Base-by-base conservation (phyloP, 2,113 vertebrate species). In the pig (Sus scrofa) region DNA sequence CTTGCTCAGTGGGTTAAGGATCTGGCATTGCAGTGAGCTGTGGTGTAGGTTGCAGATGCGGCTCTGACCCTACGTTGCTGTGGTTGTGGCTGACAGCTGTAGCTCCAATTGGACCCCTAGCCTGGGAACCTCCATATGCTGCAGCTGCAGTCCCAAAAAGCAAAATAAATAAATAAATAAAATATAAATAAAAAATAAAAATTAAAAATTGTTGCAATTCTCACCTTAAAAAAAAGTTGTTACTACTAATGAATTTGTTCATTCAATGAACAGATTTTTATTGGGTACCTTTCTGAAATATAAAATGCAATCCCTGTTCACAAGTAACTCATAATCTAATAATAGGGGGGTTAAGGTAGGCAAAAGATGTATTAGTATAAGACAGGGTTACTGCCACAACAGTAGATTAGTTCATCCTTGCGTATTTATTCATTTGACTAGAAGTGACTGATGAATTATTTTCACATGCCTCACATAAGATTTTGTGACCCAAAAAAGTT, bases 401-500 rank as follows among this genome's bases (percentile, higher is more conserved):
- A 68, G 6, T n/a, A 79, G 58, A 27, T 93, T 56, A 86, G 24
- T 58, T 93, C 65, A 89, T 70, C 52, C 19, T 96, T 54, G 68
- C 52, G 19, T 74, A 50, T 73, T 95, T 60, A 73, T 86, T 85
- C 58, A 79, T 86, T 58, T 89, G 79, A 65, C 26, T 62, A 54
- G 67, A 89, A 78, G 34, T 91, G 44, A 84, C 84, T 63, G 50
- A 44, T 91, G 39, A 82, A 18, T 89, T 96, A 92, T 78, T 97
- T 96, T 95, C 50, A 96, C 9, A 7, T 94, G 74, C 19, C 32
- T 97, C 58, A 34, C 39, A 44, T 67, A 89, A 96, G 16, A 60
- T 56, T 62, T 67, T 91, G 26, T 86, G 81, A 95, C 27, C 39
- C 18, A 73, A 68, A 73, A n/a, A 89, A 95, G 54, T 94, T 56